These are phyloP conservation scores for Argyresthia goedartella DNA, from an alignment of 2,888 invertebrate genomes.

Conservation along the genomic window DNA sequence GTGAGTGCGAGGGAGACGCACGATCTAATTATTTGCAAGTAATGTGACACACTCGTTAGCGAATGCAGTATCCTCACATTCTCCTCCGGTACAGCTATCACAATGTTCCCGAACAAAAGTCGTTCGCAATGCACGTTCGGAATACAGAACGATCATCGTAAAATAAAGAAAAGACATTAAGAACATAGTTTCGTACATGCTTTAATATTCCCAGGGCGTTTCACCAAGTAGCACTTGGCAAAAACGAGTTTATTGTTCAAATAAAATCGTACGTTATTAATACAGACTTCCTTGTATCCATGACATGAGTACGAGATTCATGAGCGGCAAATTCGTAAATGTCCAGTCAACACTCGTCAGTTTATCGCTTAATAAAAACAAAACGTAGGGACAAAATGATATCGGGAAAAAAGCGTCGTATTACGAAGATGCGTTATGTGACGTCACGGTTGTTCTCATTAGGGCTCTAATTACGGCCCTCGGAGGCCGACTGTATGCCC, in stretches of 20 bases:
- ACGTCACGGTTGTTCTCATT: slow-evolving; percentile 46
- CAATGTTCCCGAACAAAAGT: background rate
- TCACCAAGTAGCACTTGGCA: background rate
- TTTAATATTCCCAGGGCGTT: slow-evolving; percentile 4
- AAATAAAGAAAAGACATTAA: slow-evolving; percentile 7
- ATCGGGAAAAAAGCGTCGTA: background rate
- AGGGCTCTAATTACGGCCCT: slow-evolving; percentile 53
- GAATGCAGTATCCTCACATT: background rate
- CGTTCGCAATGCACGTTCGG: background rate
- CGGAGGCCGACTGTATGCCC: slow-evolving; percentile 4
- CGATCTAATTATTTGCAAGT: slow-evolving; percentile 9
- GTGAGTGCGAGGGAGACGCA: background rate
- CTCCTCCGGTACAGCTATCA: background rate
- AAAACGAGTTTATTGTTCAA: background rate
- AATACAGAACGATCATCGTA: slow-evolving; percentile 5
- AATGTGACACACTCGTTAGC: background rate
- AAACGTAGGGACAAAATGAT: slow-evolving; percentile 2
- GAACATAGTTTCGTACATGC: slow-evolving; percentile 1
- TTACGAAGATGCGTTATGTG: slow-evolving; percentile 1
- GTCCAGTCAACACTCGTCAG: background rate
- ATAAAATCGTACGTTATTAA: slow-evolving; percentile 3
- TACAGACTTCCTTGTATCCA: background rate
- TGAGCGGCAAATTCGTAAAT: background rate
- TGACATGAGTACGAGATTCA: background rate
- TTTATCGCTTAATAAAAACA: slow-evolving; percentile 5